phyloP scores from a whole-genome alignment of 2,113 vertebrate species.

The Cynopterus brachyotis region DNA sequence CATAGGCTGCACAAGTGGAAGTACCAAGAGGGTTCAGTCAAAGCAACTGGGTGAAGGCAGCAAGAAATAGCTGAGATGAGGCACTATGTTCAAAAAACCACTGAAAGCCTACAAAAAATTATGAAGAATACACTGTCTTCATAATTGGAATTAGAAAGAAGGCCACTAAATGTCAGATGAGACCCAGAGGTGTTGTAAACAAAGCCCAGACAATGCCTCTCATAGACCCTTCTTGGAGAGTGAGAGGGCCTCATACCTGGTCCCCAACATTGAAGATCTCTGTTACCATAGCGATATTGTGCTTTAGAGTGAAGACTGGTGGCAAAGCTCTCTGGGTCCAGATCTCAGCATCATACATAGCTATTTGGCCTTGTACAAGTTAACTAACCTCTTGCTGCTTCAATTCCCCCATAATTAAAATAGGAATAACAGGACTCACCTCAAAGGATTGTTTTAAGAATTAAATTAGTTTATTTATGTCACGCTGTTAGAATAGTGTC shows the following conservation, averaged over 20 bases:
- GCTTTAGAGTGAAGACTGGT: background rate
- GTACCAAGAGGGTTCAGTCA: too few species aligned
- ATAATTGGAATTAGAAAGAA: background rate
- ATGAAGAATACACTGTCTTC: too few species aligned
- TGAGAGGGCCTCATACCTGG: background rate
- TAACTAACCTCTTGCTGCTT: background rate
- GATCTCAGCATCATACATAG: background rate
- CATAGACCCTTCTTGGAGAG: background rate
- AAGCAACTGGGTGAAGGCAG: background rate
- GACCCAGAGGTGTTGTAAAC: background rate
- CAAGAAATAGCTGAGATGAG: background rate
- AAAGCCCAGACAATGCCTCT: background rate
- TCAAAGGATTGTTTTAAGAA: background rate
- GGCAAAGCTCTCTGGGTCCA: background rate
- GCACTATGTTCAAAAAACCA: fast-evolving
- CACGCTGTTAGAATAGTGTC: background rate
- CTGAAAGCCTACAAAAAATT: background rate
- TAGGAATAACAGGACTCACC: background rate
- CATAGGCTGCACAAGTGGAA: background rate
- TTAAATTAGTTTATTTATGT: background rate
- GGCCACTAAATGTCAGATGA: background rate
- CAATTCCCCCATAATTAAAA: background rate
- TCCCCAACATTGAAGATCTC: background rate
- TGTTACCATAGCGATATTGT: background rate
- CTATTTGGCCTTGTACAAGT: background rate